Conservation (phyloP, 2,797 vertebrate species). For the Coilia nasus region DNA sequence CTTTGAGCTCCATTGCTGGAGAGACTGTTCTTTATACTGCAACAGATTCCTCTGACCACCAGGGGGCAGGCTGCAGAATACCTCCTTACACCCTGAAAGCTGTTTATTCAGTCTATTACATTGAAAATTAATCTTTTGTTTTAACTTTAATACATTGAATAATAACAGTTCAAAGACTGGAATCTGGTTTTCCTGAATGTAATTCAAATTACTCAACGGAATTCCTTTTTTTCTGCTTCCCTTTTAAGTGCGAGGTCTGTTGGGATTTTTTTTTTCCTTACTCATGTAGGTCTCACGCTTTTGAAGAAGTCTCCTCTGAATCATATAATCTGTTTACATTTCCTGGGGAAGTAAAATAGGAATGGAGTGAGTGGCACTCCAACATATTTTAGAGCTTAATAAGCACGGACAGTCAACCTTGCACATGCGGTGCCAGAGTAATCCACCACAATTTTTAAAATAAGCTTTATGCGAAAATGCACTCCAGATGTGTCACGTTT, state of each 20-base stretch:
- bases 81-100: background rate
- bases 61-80: slow-evolving; percentile 4
- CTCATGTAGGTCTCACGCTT: background rate
- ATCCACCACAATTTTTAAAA: slow-evolving; percentile 66
- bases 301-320: slow-evolving; percentile 13
- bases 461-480: slow-evolving; percentile 64
- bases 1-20: background rate
- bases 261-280: background rate
- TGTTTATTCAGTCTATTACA: slow-evolving; percentile 18
- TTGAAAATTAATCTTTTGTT: background rate
- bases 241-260: background rate
- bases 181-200: background rate
- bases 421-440: slow-evolving; percentile 64
- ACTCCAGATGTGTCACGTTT: slow-evolving; percentile 67
- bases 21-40: background rate
- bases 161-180: background rate
- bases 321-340: slow-evolving; percentile 24
- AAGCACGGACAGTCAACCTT: slow-evolving; percentile 22
- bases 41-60: background rate
- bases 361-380: slow-evolving; percentile 17
- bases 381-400: slow-evolving; percentile 20
- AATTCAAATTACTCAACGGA: background rate
- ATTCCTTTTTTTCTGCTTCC: background rate
- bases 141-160: background rate
- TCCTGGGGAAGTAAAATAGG: slow-evolving; percentile 4